These are phyloP conservation scores for Ficedula albicollis DNA, from an alignment of 2,797 vertebrate genomes.

Conservation along the genomic window DNA sequence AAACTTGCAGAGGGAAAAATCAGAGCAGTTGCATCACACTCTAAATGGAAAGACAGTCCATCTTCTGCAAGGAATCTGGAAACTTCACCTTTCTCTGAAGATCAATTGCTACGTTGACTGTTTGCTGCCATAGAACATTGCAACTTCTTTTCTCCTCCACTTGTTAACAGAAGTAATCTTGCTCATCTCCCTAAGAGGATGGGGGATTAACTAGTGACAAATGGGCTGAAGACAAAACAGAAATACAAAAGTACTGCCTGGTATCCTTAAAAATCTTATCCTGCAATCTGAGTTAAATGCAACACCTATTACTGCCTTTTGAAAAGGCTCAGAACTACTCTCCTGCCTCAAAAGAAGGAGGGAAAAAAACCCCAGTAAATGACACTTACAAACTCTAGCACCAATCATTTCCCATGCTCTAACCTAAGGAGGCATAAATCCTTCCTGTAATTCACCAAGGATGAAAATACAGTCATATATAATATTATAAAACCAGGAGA, in stretches of 20 bases:
- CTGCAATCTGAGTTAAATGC: neutral
- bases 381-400: neutral
- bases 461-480: neutral
- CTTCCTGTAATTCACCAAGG: neutral
- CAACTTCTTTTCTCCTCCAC: neutral
- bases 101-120: neutral
- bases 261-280: neutral
- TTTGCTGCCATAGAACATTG: neutral
- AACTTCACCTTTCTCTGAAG: neutral
- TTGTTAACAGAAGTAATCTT: neutral
- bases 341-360: neutral
- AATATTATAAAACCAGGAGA: slow-evolving; percentile 20
- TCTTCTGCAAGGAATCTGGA: neutral
- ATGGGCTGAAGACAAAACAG: neutral
- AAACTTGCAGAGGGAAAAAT: neutral
- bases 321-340: neutral
- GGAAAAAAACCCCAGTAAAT: neutral
- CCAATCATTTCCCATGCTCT: neutral
- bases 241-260: neutral
- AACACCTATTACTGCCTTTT: neutral
- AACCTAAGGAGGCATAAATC: neutral
- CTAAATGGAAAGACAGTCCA: neutral
- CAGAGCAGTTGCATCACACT: neutral
- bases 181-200: neutral
- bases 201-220: neutral